Percentiles rank a stretch among this genome's conserved stretches.
Evolutionary conservation across 1,140 invertebrate genomes (phyloP).

Genomic region (Idris sp.): DNA sequence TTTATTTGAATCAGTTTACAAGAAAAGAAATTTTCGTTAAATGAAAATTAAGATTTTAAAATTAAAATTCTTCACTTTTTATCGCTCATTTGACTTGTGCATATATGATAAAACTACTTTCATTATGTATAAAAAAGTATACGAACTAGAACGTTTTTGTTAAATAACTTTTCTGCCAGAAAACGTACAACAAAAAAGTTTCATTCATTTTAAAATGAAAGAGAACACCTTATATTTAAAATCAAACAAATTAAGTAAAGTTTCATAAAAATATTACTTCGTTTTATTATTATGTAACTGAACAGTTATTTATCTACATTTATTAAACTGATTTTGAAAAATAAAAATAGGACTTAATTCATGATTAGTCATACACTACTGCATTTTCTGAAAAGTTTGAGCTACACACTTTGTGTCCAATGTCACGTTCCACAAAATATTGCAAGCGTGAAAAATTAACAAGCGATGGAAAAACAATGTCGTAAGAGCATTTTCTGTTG

Average conservation of each 20-base stretch:
- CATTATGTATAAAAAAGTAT: not conserved
- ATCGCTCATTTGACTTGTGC: conserved; percentile 5
- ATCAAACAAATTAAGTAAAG: conserved; percentile 14
- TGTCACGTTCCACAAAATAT: conserved; percentile 52
- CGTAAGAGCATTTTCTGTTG: conserved; percentile 46
- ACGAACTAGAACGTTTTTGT: no score
- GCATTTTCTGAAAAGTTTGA: conserved; percentile 9
- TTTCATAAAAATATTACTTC: no score
- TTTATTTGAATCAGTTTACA: no score
- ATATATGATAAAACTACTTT: conserved; percentile 1
- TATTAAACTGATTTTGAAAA: no score
- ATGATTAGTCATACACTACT: conserved; percentile 1
- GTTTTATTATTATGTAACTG: not conserved
- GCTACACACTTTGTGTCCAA: conserved; percentile 24
- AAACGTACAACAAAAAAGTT: not conserved
- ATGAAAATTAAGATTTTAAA: conserved; percentile 1
- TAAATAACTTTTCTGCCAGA: not conserved
- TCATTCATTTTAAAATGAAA: no score
- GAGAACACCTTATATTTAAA: no score
- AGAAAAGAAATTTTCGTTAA: not conserved
- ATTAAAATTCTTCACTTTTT: conserved; percentile 3
- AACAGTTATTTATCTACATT: conserved; percentile 6
- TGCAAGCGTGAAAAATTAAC: conserved; percentile 58
- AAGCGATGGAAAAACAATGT: conserved; percentile 52
- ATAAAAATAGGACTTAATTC: not conserved